Conservation (phyloP, 2,113 vertebrate genomes). For the Dipodomys stephensi region DNA sequence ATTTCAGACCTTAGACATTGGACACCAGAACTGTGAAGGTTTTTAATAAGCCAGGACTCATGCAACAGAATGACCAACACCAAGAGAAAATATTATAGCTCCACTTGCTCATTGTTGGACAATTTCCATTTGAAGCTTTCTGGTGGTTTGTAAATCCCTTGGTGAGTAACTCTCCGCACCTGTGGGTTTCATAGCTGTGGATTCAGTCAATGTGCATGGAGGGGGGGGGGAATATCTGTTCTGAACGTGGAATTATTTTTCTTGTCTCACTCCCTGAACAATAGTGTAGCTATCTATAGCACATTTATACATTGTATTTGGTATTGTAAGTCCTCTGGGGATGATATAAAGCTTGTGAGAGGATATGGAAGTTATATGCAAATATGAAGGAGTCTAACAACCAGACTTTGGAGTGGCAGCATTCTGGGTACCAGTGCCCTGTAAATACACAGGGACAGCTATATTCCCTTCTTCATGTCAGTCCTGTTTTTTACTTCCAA, state of each 20-base stretch:
- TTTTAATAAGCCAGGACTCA: not conserved
- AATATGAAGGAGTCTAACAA: not conserved
- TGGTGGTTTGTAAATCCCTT: not conserved
- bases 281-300: not conserved
- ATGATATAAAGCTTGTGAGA: not conserved
- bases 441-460: not conserved
- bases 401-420: not conserved
- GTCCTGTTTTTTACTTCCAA: not conserved
- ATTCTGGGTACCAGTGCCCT: not conserved
- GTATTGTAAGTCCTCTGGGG: not conserved
- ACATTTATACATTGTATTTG: not conserved
- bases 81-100: slow-evolving; percentile 25
- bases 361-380: not conserved
- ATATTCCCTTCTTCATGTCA: not conserved
- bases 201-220: not conserved
- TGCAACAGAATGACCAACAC: not conserved
- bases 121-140: slow-evolving; percentile 20
- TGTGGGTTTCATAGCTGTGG: not conserved
- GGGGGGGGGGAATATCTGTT: not conserved
- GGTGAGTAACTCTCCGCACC: not conserved
- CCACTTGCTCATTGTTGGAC: not conserved
- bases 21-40: not conserved
- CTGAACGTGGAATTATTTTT: not conserved
- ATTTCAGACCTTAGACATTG: not conserved
- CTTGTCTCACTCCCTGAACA: not conserved